Conservation (phyloP, 2,113 vertebrate genomes). For the Microcebus jonahi region DNA sequence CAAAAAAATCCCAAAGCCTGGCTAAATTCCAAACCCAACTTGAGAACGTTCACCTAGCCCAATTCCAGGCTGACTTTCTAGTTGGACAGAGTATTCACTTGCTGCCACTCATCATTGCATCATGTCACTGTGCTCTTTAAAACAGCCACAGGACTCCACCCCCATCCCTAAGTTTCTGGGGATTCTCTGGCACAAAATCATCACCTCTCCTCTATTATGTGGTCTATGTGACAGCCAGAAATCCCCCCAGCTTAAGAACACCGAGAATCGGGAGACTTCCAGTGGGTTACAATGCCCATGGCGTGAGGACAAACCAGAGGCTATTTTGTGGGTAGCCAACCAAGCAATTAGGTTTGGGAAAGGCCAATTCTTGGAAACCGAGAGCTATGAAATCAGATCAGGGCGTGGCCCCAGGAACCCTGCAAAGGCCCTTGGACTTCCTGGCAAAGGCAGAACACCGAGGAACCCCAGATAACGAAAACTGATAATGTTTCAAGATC, state of each 20-base stretch:
- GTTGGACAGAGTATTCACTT: neutral
- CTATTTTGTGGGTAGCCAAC: neutral
- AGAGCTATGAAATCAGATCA: neutral
- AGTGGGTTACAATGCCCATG: neutral
- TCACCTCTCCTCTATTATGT: neutral
- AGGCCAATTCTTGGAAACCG: neutral
- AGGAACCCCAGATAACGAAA: neutral
- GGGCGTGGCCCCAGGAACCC: neutral
- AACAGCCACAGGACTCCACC: neutral
- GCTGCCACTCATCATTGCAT: neutral
- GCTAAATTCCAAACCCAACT: constrained; percentile 55
- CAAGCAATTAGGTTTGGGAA: neutral
- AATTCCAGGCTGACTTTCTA: neutral
- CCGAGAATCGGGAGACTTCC: neutral
- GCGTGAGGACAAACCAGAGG: neutral
- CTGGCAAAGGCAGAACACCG: neutral
- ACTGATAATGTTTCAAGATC: neutral
- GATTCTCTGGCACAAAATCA: constrained; percentile 50
- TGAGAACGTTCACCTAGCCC: constrained; percentile 32
- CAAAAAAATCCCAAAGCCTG: constrained; percentile 52
- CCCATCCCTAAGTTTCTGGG: neutral
- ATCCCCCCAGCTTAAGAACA: neutral
- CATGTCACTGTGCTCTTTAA: constrained; percentile 30
- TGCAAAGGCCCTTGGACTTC: neutral
- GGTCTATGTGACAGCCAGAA: constrained; percentile 32